Evolutionary conservation across 2,888 invertebrate genomes (phyloP), one percentile per base, ranked within the genome.

Genomic region (Embidobia sp.): DNA sequence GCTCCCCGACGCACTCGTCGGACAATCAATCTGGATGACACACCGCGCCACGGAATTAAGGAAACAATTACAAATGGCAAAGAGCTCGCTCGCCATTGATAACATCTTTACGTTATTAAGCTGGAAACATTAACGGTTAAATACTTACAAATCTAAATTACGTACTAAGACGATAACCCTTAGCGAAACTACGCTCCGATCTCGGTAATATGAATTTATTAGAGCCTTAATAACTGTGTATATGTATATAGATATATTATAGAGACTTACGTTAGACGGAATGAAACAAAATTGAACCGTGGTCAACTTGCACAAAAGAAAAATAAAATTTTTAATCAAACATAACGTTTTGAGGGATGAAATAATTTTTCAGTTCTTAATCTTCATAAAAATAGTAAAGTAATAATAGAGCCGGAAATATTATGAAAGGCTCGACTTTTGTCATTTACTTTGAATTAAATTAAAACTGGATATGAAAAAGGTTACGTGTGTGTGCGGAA

Each of bases 231-330:
- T 57, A 37, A 35, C 2, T 53, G 51, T 61, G 18, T 61, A 40
- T 11, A 15, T 22, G 15, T 18, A 33, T 19, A 15, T 22, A 2
- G n/a, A 11, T 19, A 11, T 18, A 18, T 15, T 16, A 16, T 31
- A 51, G 10, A 66, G 27, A 67, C 61, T 46, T 61, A 74, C 61
- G 37, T 51, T 16, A 27, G 2, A 31, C 7, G 37, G 63, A 67
- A 55, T 67, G 22, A 55, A 67, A 67, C 49, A 55, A 61, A 75
- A 63, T 49, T 61, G 31, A 75, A 64, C 64, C 59, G 72, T 77
- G 77, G 77, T 77, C 77, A 77, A 77, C 77, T 77, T 77, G 77
- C 72, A 77, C 72, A 59, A 61, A 77, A 77, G 55, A 42, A 76
- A 70, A 61, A 61, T 11, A 46, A 61, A 61, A 26, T 46, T 63